Base-by-base conservation (phyloP, 92 coral and sea anemone species). In the Porites evermanni region DNA sequence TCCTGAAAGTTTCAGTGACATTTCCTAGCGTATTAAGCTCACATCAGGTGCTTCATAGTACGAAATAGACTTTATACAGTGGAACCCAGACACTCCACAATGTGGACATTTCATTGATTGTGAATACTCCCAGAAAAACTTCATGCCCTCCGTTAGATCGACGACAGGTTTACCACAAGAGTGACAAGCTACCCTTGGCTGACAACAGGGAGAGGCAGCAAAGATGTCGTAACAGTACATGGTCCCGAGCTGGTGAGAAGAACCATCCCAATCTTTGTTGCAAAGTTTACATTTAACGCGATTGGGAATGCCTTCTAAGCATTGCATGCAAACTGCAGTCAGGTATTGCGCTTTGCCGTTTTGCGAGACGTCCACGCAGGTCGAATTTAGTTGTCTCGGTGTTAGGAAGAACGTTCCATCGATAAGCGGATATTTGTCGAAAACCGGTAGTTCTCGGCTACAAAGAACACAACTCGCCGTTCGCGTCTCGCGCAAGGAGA, bases 181-280 rank as follows among this genome's bases (percentile, higher is more conserved):
- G 61, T 95, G 97, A 81, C 99, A 97, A 51, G 98, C 97, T 13
- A 95, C 95, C 12, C 97, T 88, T 23, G 94, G 95, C 38, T 93
- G 94, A 79, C 99, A 97, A 63, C 99, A 97, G 7, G 99, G 99
- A 14, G 98, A 91, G 4, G 99, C 99, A 11, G 99, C 99, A 75
- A 97, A 95, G 63, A 97, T 97, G 86, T 97, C 99, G 72, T 97
- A 97, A 14, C 95, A 91, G 80, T 97, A 97, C 78, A 97, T 86
- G 11, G 99, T 97, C 1, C 99, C 99, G 1, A 97, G 94, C 44
- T 97, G 99, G 77, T 97, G 99, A 12, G 94, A 90, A 0, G 99
- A 95, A n/a, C 99, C 99, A 75, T 97, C 96, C 99, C 99, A 97
- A 58, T 76, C 89, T 51, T 83, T 95, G 61, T 81, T 85, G 82